A percentile compares a stretch with the other conserved stretches of the same genome.
These are phyloP conservation scores for Atta cephalotes DNA, from an alignment of 1,140 invertebrate genomes.

Conservation along the genomic window DNA sequence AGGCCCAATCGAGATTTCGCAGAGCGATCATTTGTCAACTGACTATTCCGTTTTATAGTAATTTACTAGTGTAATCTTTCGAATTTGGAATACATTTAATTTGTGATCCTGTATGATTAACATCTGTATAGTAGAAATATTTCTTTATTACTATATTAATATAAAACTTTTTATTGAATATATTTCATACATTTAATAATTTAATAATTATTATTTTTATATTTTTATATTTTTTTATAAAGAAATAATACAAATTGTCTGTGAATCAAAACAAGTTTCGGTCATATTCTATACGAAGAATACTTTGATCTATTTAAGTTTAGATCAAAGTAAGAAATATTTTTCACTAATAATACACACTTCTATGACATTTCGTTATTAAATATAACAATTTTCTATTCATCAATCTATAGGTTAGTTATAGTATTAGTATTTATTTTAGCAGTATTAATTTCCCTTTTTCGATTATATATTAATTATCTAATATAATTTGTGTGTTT, in stretches of 20 bases:
- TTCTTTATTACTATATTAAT: neutral
- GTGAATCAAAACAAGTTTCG: neutral
- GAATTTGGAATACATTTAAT: neutral
- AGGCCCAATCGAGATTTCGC: slow-evolving; percentile 45
- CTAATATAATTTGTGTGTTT: neutral
- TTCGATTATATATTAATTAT: neutral
- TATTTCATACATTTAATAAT: slow-evolving; percentile 4
- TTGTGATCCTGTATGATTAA: neutral
- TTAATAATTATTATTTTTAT: neutral
- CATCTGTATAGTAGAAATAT: neutral
- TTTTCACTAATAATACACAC: neutral
- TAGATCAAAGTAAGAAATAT: neutral
- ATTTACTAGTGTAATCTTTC: slow-evolving; percentile 19
- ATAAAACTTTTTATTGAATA: neutral
- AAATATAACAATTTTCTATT: neutral
- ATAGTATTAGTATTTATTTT: neutral
- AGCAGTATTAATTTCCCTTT: neutral
- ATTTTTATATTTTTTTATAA: neutral
- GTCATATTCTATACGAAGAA: neutral
- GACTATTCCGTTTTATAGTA: neutral
- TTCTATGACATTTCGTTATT: neutral
- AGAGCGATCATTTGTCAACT: slow-evolving; percentile 9
- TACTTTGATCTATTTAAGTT: neutral
- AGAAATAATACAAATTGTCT: neutral
- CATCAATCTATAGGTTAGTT: neutral